Base-by-base conservation (phyloP, 2,888 invertebrate species). In the Orthosia incerta region DNA sequence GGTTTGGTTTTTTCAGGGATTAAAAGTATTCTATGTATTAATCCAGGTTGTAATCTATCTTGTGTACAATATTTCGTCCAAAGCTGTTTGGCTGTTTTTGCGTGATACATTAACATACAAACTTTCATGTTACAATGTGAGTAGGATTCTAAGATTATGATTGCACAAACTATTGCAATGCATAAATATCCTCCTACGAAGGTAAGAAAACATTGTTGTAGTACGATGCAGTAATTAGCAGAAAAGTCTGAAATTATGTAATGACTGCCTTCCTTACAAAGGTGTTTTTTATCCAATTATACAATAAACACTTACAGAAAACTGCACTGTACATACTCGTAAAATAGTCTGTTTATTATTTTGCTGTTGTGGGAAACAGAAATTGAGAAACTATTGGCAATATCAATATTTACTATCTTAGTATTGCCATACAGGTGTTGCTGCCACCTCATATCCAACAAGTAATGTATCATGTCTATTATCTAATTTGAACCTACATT, bases 131-230 rank as follows among this genome's bases (percentile, higher is more conserved):
- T 39, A 39, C 9, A 39, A 39, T 9, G 39, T 39, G 39, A 39
- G 39, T 9, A 39, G 39, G 9, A 9, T 39, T 39, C 39, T 1
- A 39, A 9, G 39, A 69, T 39, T 26, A 26, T 55, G n/a, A 50
- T 64, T 46, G 9, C 39, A 9, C 39, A 1, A 39, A 39, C 39
- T 39, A 39, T 9, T 9, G 7, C 12, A 39, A 74, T 59, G 18
- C 3, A 20, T 50, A 13, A 39, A 15, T 48, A 74, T 60, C 23
- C 48, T 45, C 12, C 16, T 26, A 23, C 11, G 16, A 45, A 0
- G 2, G 46, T n/a, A 46, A 7, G 7, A 53, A 51, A 76, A 57
- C n/a, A 39, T 70, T 76, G 31, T 62, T 70, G 31, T 48, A 71
- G 23, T 20, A 57, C 5, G 5, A 57, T 51, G 18, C 39, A 53